Conservation (phyloP, 2,797 vertebrate species). For the Argentina silus region DNA sequence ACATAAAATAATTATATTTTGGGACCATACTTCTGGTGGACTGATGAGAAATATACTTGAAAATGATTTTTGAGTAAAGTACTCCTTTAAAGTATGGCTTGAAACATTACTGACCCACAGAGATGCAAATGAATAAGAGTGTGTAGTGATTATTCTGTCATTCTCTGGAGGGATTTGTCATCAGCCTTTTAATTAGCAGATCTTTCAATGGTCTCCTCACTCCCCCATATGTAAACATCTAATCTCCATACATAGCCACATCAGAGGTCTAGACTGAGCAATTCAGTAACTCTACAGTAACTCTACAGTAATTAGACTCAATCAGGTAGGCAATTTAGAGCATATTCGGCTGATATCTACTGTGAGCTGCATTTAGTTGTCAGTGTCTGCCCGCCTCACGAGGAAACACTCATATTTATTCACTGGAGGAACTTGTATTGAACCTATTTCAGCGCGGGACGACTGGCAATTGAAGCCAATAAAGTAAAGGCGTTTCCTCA, state of each 20-base stretch:
- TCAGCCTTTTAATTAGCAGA: constrained; percentile 7
- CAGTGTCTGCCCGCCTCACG: neutral
- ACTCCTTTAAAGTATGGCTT: neutral
- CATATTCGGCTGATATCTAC: too few species aligned
- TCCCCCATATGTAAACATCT: neutral
- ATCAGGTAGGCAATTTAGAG: too few species aligned
- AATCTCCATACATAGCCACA: neutral
- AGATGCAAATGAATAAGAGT: neutral
- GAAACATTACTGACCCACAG: neutral
- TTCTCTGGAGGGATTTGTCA: neutral
- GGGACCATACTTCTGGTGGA: too few species aligned
- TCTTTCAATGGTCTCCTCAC: constrained; percentile 1
- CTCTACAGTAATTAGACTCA: too few species aligned
- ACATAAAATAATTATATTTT: too few species aligned
- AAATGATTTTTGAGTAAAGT: too few species aligned
- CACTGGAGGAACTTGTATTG: neutral
- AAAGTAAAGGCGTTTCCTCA: neutral
- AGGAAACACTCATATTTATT: neutral
- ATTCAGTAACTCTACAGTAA: too few species aligned
- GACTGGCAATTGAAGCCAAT: neutral
- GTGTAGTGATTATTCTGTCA: neutral
- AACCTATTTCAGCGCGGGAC: neutral
- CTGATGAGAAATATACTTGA: too few species aligned
- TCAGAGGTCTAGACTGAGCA: neutral
- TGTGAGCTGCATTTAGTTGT: neutral